A percentile compares a stretch with the other conserved stretches of the same genome.
These are phyloP conservation scores for Microplitis deprimator DNA, from an alignment of 2,888 invertebrate genomes.

Conservation along the genomic window DNA sequence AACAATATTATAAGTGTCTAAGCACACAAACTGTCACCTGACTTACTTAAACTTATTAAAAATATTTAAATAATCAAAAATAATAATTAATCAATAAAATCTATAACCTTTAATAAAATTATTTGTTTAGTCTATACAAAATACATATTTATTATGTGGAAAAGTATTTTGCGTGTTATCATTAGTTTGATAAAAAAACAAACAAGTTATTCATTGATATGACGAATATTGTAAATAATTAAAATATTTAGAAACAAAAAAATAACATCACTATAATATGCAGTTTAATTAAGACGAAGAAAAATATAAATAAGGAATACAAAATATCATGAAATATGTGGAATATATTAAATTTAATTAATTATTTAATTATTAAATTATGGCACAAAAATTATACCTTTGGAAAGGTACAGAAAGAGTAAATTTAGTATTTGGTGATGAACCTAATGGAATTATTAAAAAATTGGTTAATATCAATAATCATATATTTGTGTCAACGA, in stretches of 20 bases:
- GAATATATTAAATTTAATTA: background rate
- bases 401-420: constrained; percentile 66
- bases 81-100: background rate
- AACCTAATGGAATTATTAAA: constrained; percentile 64
- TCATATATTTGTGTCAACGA: constrained; percentile 71
- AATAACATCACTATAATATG: background rate
- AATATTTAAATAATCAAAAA: background rate
- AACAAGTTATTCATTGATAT: background rate
- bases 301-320: background rate
- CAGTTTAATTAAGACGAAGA: background rate
- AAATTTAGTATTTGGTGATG: constrained; percentile 59
- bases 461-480: constrained; percentile 72
- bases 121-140: background rate
- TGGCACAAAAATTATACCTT: constrained; percentile 63
- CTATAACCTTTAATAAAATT: background rate
- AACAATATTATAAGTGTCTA: background rate
- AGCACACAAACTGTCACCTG: background rate
- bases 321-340: background rate
- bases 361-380: constrained; percentile 34
- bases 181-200: background rate
- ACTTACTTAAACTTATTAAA: background rate
- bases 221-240: background rate
- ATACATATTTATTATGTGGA: background rate
- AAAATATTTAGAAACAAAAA: background rate
- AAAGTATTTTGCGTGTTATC: background rate